These are phyloP conservation scores for Archivesica marissinica DNA, from an alignment of 1,140 invertebrate genomes.

Conservation along the genomic window DNA sequence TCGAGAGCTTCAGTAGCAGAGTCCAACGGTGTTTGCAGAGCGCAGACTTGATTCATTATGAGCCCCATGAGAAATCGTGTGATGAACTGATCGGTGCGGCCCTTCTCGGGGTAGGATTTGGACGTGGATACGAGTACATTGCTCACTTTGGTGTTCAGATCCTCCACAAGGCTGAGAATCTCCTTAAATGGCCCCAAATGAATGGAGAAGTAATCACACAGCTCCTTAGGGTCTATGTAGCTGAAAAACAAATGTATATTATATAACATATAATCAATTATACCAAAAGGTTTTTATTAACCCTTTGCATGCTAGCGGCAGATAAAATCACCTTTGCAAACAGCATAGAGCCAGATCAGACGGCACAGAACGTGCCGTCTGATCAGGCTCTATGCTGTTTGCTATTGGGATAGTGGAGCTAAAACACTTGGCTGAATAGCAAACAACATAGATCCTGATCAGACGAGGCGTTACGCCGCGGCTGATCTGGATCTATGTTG, in stretches of 20 bases:
- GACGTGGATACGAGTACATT: constrained; percentile 72
- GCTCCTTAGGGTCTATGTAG: constrained; percentile 78
- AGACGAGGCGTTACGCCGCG: too few relatives aligned
- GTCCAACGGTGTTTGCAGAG: constrained; percentile 76
- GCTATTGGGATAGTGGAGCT: too few relatives aligned
- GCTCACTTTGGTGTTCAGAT: constrained; percentile 76
- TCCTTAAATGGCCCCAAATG: constrained; percentile 79
- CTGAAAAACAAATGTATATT: constrained; percentile 72
- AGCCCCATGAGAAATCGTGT: constrained; percentile 77
- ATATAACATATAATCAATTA: too few relatives aligned
- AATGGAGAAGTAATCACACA: constrained; percentile 78
- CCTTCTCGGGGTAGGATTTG: constrained; percentile 70
- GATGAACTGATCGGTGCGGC: constrained; percentile 75
- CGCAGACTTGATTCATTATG: constrained; percentile 75
- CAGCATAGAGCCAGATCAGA: too few relatives aligned
- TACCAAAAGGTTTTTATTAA: too few relatives aligned
- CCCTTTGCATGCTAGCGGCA: too few relatives aligned
- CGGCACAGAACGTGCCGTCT: too few relatives aligned
- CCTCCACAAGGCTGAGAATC: constrained; percentile 75
- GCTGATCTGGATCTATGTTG: too few relatives aligned
- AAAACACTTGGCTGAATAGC: too few relatives aligned
- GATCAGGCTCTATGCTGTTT: too few relatives aligned
- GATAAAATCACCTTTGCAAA: too few relatives aligned
- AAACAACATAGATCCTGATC: too few relatives aligned
- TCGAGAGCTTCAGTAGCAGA: constrained; percentile 77